A percentile compares a stretch with the other conserved stretches of the same genome.
These are phyloP conservation scores for Cheilosia urbana DNA, from an alignment of 2,888 invertebrate genomes.

Conservation along the genomic window DNA sequence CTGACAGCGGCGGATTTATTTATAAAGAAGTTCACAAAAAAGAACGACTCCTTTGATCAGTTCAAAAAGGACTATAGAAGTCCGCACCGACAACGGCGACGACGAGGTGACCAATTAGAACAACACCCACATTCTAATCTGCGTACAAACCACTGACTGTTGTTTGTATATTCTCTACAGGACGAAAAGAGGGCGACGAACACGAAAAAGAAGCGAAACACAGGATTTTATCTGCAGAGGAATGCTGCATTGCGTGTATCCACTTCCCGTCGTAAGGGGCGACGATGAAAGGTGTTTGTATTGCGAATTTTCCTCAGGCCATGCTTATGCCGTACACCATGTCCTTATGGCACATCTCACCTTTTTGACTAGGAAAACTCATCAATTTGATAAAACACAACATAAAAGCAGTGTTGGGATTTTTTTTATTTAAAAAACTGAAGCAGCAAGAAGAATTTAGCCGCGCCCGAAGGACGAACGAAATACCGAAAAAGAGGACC, in stretches of 20 bases:
- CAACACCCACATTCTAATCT: conserved; percentile 67
- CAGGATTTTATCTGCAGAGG: conserved; percentile 77
- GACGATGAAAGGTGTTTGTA: conserved; percentile 49
- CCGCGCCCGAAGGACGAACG: conserved; percentile 68
- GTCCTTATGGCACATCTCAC: conserved; percentile 22
- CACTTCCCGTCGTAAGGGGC: conserved; percentile 48
- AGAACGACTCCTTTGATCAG: conserved; percentile 18
- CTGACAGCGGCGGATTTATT: conserved; percentile 14
- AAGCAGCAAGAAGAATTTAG: conserved; percentile 39
- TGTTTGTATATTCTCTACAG: conserved; percentile 48
- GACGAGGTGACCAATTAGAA: conserved; percentile 58
- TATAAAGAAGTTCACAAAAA: conserved; percentile 15
- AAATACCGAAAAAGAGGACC: conserved; percentile 49
- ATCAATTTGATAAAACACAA: conserved; percentile 30
- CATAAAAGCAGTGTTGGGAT: conserved; percentile 16
- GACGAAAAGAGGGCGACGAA: conserved; percentile 45
- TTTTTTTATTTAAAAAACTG: conserved; percentile 10
- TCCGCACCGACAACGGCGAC: conserved; percentile 8
- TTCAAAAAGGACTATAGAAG: conserved; percentile 22
- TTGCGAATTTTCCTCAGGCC: conserved; percentile 51
- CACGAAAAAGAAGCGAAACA: conserved; percentile 58
- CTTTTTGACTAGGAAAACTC: conserved; percentile 3
- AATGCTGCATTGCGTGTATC: conserved; percentile 77
- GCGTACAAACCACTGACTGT: conserved; percentile 47
- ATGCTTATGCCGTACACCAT: conserved; percentile 26